Evolutionary conservation across 2,797 vertebrate genomes (phyloP), one percentile per base, ranked within the genome.

Genomic region (Hoplostethus mediterraneus): DNA sequence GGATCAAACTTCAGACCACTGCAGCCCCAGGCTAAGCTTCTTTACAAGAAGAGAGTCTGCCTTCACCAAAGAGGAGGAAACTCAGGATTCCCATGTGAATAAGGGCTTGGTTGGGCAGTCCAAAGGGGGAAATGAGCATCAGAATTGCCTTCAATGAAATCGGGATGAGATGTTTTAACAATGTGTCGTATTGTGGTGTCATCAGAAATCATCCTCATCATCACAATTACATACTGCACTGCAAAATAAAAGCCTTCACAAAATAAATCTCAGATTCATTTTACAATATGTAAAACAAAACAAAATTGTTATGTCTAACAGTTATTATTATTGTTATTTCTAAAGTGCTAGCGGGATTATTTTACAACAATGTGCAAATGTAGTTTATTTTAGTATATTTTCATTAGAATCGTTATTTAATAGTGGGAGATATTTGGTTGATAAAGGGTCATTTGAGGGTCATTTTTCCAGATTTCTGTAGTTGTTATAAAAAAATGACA

Each of bases 261-360:
- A 95, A 94, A 94, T 94, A 95, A 92, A 94, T 88, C 90, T 94
- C 90, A 91, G 89, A 88, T 91, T 91, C 78, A 84, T 92, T 93
- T 93, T 90, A 92, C 87, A 92, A 85, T 77, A 89, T 90, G 86
- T 91, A 92, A 94, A 95, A 93, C 74, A 91, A 90, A 88, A 89
- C 48, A 72, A 31, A 75, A 72, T 28, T 57, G 12, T 58, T 81
- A 61, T 79, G 83, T 67, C 83, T 84, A 89, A 87, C 77, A 80
- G 16, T 81, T 42, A 71, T 33, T 12, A 21, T 21, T 21, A 21
- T 21, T 21, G 21, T 21, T 21, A 21, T 21, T 12, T 31, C 31
- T 52, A 94, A 94, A 92, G 91, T 93, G 90, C 89, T 67, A 82
- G 84, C 85, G 31, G 88, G 83, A 81, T 91, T 84, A 87, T 92